A percentile compares a stretch with the other conserved stretches of the same genome.
These are phyloP conservation scores for Cephus cinctus DNA, from an alignment of 1,140 invertebrate species.

Conservation along the genomic window DNA sequence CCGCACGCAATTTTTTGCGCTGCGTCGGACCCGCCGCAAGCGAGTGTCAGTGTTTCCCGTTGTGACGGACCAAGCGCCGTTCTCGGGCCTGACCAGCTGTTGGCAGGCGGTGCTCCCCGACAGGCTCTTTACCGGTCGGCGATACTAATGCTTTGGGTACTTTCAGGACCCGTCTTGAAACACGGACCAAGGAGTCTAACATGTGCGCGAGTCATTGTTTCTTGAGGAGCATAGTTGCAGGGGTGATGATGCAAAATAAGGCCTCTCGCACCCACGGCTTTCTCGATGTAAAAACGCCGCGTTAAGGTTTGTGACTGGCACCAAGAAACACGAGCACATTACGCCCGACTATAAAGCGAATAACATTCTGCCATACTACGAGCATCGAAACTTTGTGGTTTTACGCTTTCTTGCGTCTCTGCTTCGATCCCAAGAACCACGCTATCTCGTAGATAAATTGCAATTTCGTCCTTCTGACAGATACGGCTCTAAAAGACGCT, in stretches of 20 bases:
- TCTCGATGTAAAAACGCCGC: neutral
- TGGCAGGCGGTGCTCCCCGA: conserved; percentile 49
- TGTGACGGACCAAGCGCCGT: conserved; percentile 32
- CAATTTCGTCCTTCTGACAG: neutral
- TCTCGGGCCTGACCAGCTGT: conserved; percentile 41
- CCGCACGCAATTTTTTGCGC: conserved; percentile 27
- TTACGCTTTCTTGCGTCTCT: neutral
- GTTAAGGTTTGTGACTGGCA: neutral
- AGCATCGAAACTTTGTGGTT: neutral
- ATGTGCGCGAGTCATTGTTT: conserved; percentile 69
- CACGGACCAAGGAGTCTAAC: conserved; percentile 87
- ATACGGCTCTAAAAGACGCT: neutral
- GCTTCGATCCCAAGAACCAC: neutral
- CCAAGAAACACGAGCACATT: neutral
- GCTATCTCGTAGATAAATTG: neutral
- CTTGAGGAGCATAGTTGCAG: too few species aligned
- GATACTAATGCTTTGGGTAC: conserved; percentile 61
- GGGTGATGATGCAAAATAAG: too few species aligned
- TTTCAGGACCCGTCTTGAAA: conserved; percentile 83
- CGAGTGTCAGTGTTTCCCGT: conserved; percentile 22
- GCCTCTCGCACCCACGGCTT: too few species aligned
- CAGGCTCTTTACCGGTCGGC: conserved; percentile 51
- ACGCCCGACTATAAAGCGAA: neutral
- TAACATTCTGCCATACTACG: neutral
- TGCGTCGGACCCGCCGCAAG: conserved; percentile 36